phyloP scores from a whole-genome alignment of 2,888 invertebrate species.

The Diplazon laetatorius region DNA sequence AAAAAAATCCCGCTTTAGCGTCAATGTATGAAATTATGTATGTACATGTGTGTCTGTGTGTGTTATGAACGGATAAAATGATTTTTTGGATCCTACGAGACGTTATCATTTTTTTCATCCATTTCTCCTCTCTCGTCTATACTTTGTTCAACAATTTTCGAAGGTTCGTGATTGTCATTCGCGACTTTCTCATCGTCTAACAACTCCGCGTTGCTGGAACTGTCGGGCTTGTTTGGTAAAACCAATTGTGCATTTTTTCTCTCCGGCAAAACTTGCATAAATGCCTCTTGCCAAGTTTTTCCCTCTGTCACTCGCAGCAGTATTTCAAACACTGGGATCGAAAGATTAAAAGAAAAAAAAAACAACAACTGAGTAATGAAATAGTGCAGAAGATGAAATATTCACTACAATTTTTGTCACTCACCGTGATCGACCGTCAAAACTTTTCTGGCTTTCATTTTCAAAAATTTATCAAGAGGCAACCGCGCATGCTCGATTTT shows the following conservation, averaged over 20 bases:
- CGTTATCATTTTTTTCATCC: slow-evolving; percentile 12
- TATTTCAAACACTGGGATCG: slow-evolving; percentile 90
- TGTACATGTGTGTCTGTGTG: slow-evolving; percentile 17
- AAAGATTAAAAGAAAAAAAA: slow-evolving; percentile 16
- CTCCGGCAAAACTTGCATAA: slow-evolving; percentile 90
- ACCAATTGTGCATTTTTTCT: slow-evolving; percentile 88
- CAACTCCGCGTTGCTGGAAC: slow-evolving; percentile 40
- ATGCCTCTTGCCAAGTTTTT: slow-evolving; percentile 90
- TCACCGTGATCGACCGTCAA: slow-evolving; percentile 97
- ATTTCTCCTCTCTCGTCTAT: slow-evolving; percentile 46
- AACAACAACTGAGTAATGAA: slow-evolving; percentile 46
- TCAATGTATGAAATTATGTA: slow-evolving; percentile 11
- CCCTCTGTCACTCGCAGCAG: slow-evolving; percentile 90
- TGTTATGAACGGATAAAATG: slow-evolving; percentile 32
- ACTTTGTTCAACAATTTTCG: slow-evolving; percentile 40
- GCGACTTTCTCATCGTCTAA: slow-evolving; percentile 6
- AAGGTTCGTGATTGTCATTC: slow-evolving; percentile 27
- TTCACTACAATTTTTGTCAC: slow-evolving; percentile 41
- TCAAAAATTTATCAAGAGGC: slow-evolving; percentile 94
- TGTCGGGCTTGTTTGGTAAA: slow-evolving; percentile 55
- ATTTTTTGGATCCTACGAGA: slow-evolving; percentile 12
- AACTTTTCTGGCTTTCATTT: slow-evolving; percentile 96
- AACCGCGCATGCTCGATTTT: slow-evolving; percentile 92
- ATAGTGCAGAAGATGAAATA: not conserved
- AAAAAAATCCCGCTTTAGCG: not conserved